Conservation (phyloP, 2,797 vertebrate species). For the Acanthornis magna region DNA sequence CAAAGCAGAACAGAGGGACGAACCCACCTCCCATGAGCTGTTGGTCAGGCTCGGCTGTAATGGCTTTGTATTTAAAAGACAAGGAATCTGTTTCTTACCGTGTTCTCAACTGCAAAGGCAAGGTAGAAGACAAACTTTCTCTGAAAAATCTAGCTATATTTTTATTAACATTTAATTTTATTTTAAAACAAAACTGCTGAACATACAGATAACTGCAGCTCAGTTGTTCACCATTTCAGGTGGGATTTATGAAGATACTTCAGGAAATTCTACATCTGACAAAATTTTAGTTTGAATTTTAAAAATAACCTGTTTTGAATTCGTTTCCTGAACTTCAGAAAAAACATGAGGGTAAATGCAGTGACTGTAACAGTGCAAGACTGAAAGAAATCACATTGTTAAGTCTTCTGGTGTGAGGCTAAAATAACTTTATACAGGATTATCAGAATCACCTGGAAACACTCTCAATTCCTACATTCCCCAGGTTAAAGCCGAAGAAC, state of each 20-base stretch:
- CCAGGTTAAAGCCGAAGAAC: neutral
- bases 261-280: neutral
- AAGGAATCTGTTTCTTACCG: neutral
- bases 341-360: neutral
- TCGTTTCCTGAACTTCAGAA: neutral
- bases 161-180: neutral
- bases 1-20: fast-evolving
- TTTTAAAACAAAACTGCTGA: neutral
- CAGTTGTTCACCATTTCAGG: neutral
- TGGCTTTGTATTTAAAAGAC: neutral
- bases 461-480: neutral
- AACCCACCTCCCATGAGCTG: neutral
- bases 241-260: neutral
- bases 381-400: neutral
- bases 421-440: neutral
- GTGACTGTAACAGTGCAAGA: neutral
- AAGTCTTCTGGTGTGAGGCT: neutral
- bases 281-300: neutral
- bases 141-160: neutral
- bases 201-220: neutral
- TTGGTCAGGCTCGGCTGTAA: neutral
- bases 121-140: neutral
- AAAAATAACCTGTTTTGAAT: neutral
- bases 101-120: neutral
- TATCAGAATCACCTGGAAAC: neutral